Evolutionary conservation across 2,113 vertebrate genomes (phyloP).

Genomic region (Cynopterus brachyotis): DNA sequence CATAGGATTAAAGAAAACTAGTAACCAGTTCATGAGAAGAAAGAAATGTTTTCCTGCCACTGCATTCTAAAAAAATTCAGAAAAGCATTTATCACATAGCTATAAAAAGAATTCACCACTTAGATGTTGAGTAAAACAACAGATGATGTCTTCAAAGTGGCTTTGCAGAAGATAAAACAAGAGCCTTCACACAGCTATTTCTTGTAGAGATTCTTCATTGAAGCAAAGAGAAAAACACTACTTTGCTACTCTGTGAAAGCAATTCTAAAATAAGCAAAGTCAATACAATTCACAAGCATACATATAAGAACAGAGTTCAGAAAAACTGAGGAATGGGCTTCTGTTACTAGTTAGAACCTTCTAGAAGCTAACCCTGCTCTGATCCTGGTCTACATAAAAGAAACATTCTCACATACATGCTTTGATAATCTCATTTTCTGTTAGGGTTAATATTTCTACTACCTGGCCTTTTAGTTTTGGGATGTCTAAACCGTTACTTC

Average conservation of each 20-base stretch:
- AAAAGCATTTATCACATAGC: conserved; percentile 52
- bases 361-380: neutral
- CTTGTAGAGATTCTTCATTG: conserved; percentile 25
- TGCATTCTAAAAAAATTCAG: conserved; percentile 48
- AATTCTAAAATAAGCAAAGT: conserved; percentile 49
- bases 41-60: conserved; percentile 50
- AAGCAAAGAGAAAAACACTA: neutral
- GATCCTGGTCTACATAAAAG: neutral
- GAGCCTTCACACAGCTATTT: neutral
- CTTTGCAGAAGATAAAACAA: conserved; percentile 41
- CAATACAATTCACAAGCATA: neutral
- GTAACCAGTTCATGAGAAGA: conserved; percentile 15
- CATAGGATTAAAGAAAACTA: neutral
- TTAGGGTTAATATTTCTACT: conserved; percentile 1
- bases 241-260: neutral
- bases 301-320: neutral
- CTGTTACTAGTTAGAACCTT: neutral
- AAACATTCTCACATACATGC: neutral
- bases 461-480: neutral
- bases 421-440: conserved; percentile 16
- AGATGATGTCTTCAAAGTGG: conserved; percentile 51
- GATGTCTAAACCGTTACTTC: neutral
- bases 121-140: conserved; percentile 60
- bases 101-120: conserved; percentile 41
- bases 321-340: neutral